phyloP scores from a whole-genome alignment of 2,113 vertebrate genomes.

The Pan troglodytes region NHGRI_mPanTro3-v2.1_pri NC_072407.2:70387001-70387500 shows the following conservation, averaged over 20 bases:
- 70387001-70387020: accelerated
- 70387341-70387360: neutral
- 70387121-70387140: neutral
- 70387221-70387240: neutral
- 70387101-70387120: neutral
- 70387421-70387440: neutral
- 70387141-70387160: neutral
- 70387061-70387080: accelerated
- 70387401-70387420: neutral
- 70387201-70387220: neutral
- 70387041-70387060: neutral
- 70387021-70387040: neutral
- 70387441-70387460: accelerated
- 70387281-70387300: neutral
- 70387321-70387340: accelerated
- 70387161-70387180: accelerated
- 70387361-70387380: neutral
- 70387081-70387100: neutral
- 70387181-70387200: neutral
- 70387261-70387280: accelerated
- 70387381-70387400: accelerated
- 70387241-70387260: accelerated
- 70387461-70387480: neutral
- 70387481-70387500: neutral
- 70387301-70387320: accelerated